These are phyloP conservation scores for Hylaea fasciaria DNA, from an alignment of 2,888 invertebrate genomes.

Conservation along the genomic window DNA sequence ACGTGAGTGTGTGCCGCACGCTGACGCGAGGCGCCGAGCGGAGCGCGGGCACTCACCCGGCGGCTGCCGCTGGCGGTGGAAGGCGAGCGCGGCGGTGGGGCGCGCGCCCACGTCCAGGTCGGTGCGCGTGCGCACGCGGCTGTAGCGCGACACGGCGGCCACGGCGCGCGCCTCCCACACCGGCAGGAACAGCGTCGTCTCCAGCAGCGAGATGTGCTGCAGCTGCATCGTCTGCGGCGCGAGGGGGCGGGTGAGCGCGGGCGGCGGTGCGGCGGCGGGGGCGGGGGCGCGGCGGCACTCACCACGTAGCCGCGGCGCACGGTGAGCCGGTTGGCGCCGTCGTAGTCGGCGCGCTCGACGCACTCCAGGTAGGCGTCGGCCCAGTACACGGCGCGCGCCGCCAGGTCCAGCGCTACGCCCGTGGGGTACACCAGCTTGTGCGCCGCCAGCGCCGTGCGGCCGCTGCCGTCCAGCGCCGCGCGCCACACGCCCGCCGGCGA, in stretches of 20 bases:
- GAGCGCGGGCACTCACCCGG: constrained; percentile 51
- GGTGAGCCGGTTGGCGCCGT: constrained; percentile 87
- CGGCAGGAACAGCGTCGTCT: constrained; percentile 89
- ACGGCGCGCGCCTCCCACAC: constrained; percentile 88
- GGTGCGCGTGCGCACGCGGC: constrained; percentile 26
- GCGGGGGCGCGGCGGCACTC: constrained; percentile 37
- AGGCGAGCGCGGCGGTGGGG: constrained; percentile 88
- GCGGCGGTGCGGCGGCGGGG: background rate
- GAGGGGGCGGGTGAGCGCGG: constrained; percentile 83
- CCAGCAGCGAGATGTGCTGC: constrained; percentile 89
- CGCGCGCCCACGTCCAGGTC: constrained; percentile 50
- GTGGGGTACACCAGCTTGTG: constrained; percentile 91
- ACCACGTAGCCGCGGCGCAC: constrained; percentile 81
- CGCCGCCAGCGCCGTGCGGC: constrained; percentile 87
- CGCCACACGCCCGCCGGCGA: constrained; percentile 86
- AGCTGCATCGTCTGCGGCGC: constrained; percentile 86
- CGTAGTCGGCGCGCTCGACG: constrained; percentile 91
- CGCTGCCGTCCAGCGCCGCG: constrained; percentile 84
- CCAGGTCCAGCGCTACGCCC: constrained; percentile 89
- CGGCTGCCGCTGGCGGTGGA: constrained; percentile 92
- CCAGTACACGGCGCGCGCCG: constrained; percentile 90
- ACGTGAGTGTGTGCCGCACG: background rate
- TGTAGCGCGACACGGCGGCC: constrained; percentile 72
- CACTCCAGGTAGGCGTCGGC: constrained; percentile 92
- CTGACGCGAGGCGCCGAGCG: background rate